These are phyloP conservation scores for Drosophila nebulosa DNA, from an alignment of 1,140 invertebrate genomes.

Conservation along the genomic window DNA sequence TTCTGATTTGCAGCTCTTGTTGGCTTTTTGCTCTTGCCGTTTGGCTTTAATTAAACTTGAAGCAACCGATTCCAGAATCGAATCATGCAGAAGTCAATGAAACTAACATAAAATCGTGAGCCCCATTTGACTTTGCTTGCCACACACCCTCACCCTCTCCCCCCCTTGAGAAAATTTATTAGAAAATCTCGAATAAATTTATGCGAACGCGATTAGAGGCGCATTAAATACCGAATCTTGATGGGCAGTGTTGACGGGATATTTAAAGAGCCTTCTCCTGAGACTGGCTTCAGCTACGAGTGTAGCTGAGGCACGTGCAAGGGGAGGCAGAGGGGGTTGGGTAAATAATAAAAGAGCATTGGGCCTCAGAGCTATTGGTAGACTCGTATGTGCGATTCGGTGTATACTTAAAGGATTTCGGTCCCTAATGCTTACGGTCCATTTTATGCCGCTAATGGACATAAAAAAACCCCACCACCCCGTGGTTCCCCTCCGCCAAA, in stretches of 20 bases:
- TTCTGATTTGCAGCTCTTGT: background rate
- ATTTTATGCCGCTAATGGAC: slow-evolving; percentile 69
- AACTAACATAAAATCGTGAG: slow-evolving; percentile 55
- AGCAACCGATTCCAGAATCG: slow-evolving; percentile 43
- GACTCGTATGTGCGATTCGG: slow-evolving; percentile 5
- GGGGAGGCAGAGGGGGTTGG: background rate
- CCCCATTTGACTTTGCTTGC: background rate
- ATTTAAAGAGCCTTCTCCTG: slow-evolving; percentile 1
- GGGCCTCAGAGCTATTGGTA: slow-evolving; percentile 40
- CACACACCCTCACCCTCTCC: background rate
- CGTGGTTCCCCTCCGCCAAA: background rate
- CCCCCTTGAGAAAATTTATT: slow-evolving; percentile 40
- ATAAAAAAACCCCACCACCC: slow-evolving; percentile 52
- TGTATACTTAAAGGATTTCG: slow-evolving; percentile 66
- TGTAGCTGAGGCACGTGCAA: slow-evolving; percentile 4
- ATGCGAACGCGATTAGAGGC: slow-evolving; percentile 71
- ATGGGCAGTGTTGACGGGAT: slow-evolving; percentile 33
- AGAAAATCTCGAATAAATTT: slow-evolving; percentile 60
- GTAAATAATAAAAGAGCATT: slow-evolving; percentile 55
- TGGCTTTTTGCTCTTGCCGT: slow-evolving; percentile 18
- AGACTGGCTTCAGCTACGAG: background rate
- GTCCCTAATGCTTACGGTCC: slow-evolving; percentile 47
- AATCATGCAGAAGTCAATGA: slow-evolving; percentile 62
- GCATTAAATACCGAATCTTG: slow-evolving; percentile 54
- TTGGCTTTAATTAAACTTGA: slow-evolving; percentile 61